Percentiles rank a stretch among this genome's conserved stretches.
Conservation (phyloP, 2,113 vertebrate species). For the Saccopteryx bilineata region DNA sequence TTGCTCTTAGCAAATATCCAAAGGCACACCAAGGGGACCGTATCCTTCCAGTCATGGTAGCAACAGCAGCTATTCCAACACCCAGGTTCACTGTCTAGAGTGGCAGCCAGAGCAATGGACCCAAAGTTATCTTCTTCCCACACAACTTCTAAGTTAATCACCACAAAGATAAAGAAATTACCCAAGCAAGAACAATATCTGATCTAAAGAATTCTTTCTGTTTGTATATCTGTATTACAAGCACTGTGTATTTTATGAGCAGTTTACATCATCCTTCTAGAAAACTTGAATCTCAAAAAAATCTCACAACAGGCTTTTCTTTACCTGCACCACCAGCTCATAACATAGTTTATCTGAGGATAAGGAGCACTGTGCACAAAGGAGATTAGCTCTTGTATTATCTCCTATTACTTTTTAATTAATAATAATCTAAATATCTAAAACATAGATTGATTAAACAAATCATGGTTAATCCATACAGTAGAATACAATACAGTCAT, state of each 20-base stretch:
- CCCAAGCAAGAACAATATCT: background rate
- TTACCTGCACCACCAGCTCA: background rate
- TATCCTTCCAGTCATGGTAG: rapidly evolving
- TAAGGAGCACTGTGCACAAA: background rate
- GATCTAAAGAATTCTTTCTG: background rate
- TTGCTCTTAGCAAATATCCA: background rate
- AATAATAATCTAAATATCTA: background rate
- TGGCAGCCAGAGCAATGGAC: rapidly evolving
- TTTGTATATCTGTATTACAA: background rate
- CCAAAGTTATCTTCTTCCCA: background rate
- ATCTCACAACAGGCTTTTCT: background rate
- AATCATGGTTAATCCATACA: background rate
- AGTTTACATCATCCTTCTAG: background rate
- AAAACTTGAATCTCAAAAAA: constrained; percentile 14
- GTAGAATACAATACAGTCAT: background rate
- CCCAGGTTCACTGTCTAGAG: rapidly evolving
- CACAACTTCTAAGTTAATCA: background rate
- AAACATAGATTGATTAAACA: background rate
- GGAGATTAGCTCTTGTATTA: background rate
- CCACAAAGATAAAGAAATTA: background rate
- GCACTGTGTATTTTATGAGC: background rate
- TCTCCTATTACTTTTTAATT: background rate
- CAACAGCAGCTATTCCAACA: background rate
- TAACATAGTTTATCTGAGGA: background rate
- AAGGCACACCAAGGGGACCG: background rate